These are phyloP conservation scores for Microctenopoma steveboyesi DNA, from an alignment of 2,797 vertebrate species.

Conservation along the genomic window DNA sequence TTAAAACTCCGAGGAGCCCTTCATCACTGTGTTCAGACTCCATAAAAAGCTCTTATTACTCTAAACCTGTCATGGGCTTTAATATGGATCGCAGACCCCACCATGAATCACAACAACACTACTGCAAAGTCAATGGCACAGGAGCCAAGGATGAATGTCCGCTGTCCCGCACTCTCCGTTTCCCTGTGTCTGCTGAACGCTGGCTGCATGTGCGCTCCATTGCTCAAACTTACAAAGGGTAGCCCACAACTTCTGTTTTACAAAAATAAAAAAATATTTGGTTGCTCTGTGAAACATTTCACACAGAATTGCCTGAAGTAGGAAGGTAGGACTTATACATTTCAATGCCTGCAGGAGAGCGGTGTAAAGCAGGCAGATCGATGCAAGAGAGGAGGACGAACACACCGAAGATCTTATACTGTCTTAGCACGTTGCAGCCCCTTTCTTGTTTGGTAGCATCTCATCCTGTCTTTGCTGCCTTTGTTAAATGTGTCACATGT, in stretches of 20 bases:
- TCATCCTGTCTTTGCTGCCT: too few relatives aligned
- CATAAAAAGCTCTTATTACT: constrained; percentile 75
- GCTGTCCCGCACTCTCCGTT: constrained; percentile 22
- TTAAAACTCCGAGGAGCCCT: constrained; percentile 61
- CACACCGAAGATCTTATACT: constrained; percentile 34
- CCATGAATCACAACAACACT: constrained; percentile 60
- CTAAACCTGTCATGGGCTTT: constrained; percentile 69
- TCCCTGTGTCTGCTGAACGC: not conserved
- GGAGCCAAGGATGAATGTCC: constrained; percentile 41
- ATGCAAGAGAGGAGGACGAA: constrained; percentile 59
- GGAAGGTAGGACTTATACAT: constrained; percentile 40
- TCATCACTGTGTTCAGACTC: constrained; percentile 63
- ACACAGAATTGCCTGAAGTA: constrained; percentile 29
- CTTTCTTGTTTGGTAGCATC: not conserved
- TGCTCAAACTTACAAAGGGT: not conserved
- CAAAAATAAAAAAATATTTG: constrained; percentile 29
- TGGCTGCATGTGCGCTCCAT: not conserved
- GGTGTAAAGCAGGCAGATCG: constrained; percentile 50
- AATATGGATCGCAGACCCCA: constrained; percentile 51
- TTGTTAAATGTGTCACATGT: not conserved
- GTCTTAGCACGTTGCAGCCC: constrained; percentile 33
- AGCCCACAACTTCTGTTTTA: constrained; percentile 18
- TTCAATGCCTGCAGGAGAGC: constrained; percentile 46
- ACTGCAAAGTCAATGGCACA: constrained; percentile 46
- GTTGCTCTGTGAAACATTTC: constrained; percentile 29